phyloP scores from a whole-genome alignment of 1,140 invertebrate species.

The Brachionus asplanchnoidis region DNA sequence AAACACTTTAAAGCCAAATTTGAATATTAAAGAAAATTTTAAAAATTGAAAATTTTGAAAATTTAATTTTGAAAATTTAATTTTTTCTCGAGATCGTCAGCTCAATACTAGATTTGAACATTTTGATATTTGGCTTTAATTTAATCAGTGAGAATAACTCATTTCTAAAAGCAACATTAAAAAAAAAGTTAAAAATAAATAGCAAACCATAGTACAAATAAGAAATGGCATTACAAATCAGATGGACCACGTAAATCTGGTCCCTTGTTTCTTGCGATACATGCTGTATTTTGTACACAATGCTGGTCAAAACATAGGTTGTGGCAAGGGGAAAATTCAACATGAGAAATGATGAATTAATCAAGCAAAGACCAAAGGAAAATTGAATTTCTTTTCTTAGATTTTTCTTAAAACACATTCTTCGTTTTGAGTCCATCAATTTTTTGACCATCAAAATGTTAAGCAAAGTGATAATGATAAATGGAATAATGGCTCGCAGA shows the following conservation, averaged over 20 bases:
- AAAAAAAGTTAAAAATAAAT: background rate
- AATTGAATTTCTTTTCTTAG: background rate
- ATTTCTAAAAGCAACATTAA: background rate
- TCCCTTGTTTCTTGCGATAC: background rate
- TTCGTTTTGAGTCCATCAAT: background rate
- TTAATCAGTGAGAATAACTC: background rate
- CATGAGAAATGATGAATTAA: background rate
- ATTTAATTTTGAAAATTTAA: too few relatives aligned
- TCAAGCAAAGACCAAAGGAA: background rate
- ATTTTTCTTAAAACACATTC: background rate
- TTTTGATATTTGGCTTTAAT: background rate
- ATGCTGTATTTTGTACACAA: background rate
- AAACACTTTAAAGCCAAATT: background rate
- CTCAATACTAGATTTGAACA: background rate
- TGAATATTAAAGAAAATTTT: background rate
- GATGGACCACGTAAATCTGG: background rate
- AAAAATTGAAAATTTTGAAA: too few relatives aligned
- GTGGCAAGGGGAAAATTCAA: background rate
- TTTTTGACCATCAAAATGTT: slow-evolving; percentile 1
- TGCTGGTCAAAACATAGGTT: background rate
- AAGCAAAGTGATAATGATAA: background rate
- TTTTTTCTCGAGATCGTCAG: background rate
- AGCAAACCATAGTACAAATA: background rate
- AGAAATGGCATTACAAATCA: slow-evolving; percentile 3
- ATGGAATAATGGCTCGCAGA: background rate